phyloP scores from a whole-genome alignment of 2,888 invertebrate genomes.

The Pammene fasciana region DNA sequence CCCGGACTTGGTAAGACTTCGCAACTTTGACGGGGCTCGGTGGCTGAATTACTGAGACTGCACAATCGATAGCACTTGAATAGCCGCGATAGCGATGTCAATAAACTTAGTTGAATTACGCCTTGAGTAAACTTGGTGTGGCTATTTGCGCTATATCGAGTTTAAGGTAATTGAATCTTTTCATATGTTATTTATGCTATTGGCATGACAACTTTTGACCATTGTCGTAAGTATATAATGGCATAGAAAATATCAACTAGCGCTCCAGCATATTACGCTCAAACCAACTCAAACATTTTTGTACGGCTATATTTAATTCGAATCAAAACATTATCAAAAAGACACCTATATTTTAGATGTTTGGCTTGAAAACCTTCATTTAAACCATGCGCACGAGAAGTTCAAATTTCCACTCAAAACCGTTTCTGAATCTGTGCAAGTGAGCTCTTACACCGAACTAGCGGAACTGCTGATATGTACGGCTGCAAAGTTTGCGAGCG shows the following conservation, averaged over 20 bases:
- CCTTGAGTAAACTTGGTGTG: constrained; percentile 18
- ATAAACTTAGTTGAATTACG: constrained; percentile 46
- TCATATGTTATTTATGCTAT: too few relatives aligned
- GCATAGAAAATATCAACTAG: too few relatives aligned
- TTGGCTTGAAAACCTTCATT: neutral
- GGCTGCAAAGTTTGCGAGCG: constrained; percentile 36
- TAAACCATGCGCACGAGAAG: neutral
- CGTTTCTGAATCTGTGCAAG: constrained; percentile 35
- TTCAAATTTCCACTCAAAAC: constrained; percentile 27
- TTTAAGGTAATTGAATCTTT: neutral
- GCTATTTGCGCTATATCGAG: constrained; percentile 6
- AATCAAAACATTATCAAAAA: too few relatives aligned
- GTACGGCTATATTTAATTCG: too few relatives aligned
- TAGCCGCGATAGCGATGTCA: constrained; percentile 48
- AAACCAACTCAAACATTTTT: too few relatives aligned
- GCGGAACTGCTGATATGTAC: constrained; percentile 39
- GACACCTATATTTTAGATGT: too few relatives aligned
- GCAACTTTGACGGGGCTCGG: constrained; percentile 74
- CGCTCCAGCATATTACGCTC: too few relatives aligned
- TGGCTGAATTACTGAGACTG: constrained; percentile 66
- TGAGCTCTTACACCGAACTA: constrained; percentile 32
- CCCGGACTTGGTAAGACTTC: constrained; percentile 79
- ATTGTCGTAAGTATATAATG: too few relatives aligned
- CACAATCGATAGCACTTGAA: constrained; percentile 66
- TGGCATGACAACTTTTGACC: too few relatives aligned